Conservation (phyloP, 2,113 vertebrate species). For the Tragulus kanchil region DNA sequence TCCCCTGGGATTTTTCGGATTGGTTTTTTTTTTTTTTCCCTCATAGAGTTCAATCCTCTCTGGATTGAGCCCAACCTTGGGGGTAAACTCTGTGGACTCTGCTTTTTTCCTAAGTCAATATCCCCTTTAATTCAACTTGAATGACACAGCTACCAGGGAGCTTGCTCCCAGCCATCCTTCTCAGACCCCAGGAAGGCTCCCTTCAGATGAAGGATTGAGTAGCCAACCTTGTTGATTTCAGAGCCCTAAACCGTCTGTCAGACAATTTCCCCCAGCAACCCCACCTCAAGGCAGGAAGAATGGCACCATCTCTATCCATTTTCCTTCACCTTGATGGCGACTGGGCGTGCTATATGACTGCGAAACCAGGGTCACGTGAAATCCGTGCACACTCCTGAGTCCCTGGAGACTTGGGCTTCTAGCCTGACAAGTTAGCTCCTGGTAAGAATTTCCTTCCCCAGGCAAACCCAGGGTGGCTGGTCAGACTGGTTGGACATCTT, state of each 20-base stretch:
- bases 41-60: neutral
- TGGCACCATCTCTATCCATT: neutral
- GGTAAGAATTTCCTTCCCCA: neutral
- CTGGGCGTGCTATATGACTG: neutral
- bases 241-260: neutral
- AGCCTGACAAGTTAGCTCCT: neutral
- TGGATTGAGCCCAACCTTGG: neutral
- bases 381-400: neutral
- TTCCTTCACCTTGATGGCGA: neutral
- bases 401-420: neutral
- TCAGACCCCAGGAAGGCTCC: neutral
- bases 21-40: neutral
- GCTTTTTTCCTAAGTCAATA: neutral
- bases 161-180: neutral
- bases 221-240: rapidly evolving
- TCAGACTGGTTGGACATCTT: neutral
- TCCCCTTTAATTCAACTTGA: neutral
- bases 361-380: neutral
- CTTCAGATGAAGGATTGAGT: neutral
- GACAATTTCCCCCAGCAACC: neutral
- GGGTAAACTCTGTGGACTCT: neutral
- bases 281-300: neutral
- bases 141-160: neutral
- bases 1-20: neutral
- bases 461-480: neutral